Conservation (phyloP, 2,113 vertebrate genomes). For the Catharus minimus region DNA sequence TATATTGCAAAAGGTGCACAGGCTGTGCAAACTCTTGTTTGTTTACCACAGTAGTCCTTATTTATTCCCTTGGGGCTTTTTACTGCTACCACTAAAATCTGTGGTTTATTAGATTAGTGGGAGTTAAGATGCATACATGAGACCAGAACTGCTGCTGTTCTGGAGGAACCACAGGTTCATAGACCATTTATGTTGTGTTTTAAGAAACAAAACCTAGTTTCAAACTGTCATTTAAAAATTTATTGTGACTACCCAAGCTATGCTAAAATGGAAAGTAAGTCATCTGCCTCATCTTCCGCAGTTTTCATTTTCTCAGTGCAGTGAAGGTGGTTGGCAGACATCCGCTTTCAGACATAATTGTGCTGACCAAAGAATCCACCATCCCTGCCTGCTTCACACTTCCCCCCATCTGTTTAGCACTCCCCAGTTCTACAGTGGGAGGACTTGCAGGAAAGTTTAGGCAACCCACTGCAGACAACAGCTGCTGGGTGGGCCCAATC, state of each 20-base stretch:
- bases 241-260: neutral
- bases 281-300: neutral
- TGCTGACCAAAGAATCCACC: conserved; percentile 34
- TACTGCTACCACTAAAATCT: neutral
- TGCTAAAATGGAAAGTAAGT: neutral
- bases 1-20: neutral
- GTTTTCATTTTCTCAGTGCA: neutral
- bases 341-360: neutral
- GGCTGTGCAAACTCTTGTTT: neutral
- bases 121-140: neutral
- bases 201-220: neutral
- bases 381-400: conserved; percentile 1
- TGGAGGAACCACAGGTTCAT: neutral
- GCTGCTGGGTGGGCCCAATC: neutral
- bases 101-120: neutral
- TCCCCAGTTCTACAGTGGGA: neutral
- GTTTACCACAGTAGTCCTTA: neutral
- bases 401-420: conserved; percentile 20
- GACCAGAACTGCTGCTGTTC: neutral
- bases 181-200: neutral
- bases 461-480: neutral
- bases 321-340: neutral
- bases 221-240: neutral
- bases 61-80: neutral
- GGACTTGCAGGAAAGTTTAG: neutral